Evolutionary conservation across 1,140 invertebrate species (phyloP).

Genomic region (Ooceraea biroi): DNA sequence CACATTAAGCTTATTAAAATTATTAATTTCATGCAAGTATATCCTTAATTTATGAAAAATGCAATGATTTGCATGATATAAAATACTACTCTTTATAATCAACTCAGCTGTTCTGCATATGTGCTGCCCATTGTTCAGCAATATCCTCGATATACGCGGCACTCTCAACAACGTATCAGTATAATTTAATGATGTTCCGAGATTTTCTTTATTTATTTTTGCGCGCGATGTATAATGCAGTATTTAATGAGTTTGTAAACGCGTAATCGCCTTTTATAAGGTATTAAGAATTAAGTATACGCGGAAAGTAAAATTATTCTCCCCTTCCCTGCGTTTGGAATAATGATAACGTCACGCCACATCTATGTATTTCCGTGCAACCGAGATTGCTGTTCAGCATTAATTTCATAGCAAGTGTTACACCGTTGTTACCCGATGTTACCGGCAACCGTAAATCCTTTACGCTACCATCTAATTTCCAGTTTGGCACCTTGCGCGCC

Average conservation of each 20-base stretch:
- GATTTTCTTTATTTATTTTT: not conserved
- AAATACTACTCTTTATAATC: not conserved
- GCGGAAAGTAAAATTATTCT: not conserved
- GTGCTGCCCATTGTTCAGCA: not conserved
- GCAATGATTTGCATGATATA: not conserved
- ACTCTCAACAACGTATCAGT: not conserved
- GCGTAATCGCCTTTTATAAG: slow-evolving; percentile 1
- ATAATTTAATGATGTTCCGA: not conserved
- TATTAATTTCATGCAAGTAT: slow-evolving; percentile 24
- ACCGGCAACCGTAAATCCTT: slow-evolving; percentile 60
- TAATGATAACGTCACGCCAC: slow-evolving; percentile 9
- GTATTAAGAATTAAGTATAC: not conserved
- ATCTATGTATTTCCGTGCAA: no score
- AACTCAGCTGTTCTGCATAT: not conserved
- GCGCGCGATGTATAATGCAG: not conserved
- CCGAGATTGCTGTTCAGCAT: no score
- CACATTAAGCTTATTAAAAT: slow-evolving; percentile 18
- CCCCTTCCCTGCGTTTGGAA: no score
- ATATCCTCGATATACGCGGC: not conserved
- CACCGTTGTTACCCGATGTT: slow-evolving; percentile 59
- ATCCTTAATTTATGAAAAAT: slow-evolving; percentile 31
- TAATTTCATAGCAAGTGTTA: slow-evolving; percentile 57
- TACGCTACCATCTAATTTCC: slow-evolving; percentile 55
- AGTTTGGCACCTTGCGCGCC: slow-evolving; percentile 50
- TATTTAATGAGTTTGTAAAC: not conserved